These are phyloP conservation scores for Drosophila lacicola DNA, from an alignment of 2,888 invertebrate species.

Conservation along the genomic window DNA sequence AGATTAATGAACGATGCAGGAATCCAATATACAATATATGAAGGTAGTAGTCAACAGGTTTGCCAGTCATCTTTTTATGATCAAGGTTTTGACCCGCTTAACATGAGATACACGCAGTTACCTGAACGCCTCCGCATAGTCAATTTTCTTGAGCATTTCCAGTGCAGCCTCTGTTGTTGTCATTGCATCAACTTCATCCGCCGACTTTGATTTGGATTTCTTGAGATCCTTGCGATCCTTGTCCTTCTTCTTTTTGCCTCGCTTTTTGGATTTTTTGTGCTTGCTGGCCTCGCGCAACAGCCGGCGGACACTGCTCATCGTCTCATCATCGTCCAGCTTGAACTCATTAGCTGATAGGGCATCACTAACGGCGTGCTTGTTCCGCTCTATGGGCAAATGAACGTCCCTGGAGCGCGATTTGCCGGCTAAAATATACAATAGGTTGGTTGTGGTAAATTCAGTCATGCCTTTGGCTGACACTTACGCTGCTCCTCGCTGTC, in stretches of 20 bases:
- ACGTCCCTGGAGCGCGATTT: constrained; percentile 89
- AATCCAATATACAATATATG: too few species aligned
- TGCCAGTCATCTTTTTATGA: constrained; percentile 8
- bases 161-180: constrained; percentile 70
- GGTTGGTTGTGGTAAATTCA: constrained; percentile 21
- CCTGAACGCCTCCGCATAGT: constrained; percentile 89
- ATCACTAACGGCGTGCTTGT: constrained; percentile 59
- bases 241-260: constrained; percentile 85
- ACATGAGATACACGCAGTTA: constrained; percentile 77
- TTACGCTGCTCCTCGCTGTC: constrained; percentile 62
- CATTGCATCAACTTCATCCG: constrained; percentile 20
- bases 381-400: constrained; percentile 85
- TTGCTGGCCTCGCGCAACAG: constrained; percentile 93
- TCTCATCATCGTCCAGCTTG: constrained; percentile 90
- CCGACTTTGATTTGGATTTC: constrained; percentile 78
- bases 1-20: too few species aligned
- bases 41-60: too few species aligned
- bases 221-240: constrained; percentile 75
- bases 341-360: constrained; percentile 61
- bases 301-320: constrained; percentile 94
- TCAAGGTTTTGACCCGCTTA: constrained; percentile 10
- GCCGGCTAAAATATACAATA: constrained; percentile 53
- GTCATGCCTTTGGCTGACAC: constrained; percentile 18
- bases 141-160: constrained; percentile 88
- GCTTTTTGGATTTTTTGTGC: constrained; percentile 88